Evolutionary conservation across 2,113 vertebrate species (phyloP), one percentile per base, ranked within the genome.

Genomic region (Melanerpes aurifrons): DNA sequence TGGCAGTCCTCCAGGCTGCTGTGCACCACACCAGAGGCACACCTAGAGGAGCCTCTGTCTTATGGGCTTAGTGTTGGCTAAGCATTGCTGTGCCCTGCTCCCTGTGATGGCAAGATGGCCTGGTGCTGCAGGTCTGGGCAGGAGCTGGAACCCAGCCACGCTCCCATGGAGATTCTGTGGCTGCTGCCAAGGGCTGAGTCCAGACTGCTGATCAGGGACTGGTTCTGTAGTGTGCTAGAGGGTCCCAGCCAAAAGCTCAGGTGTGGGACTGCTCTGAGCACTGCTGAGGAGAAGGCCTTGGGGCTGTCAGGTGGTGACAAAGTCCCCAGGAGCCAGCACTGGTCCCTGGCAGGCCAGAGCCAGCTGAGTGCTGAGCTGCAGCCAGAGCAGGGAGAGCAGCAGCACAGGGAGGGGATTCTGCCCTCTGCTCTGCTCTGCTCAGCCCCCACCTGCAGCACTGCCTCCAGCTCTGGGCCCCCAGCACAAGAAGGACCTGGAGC

Each of bases 161-260:
- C 40, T 54, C 17, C 66, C 21, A 0, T 2, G 35, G 50, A 37
- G 82, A 10, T 29, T 35, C 61, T 66, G 10, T 20, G 25, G 53
- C 74, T 4, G 67, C 29, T 29, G 43, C 8, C 6, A 54, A 48
- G 43, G 32, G 32, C 47, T 37, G 40, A 35, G 67, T 15, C 1
- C 1, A 7, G 8, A 0, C 26, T 6, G 9, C 58, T 15, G 25
- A 3, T 21, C 16, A 4, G 13, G 10, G 9, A 15, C 12, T 8
- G 40, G 10, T 56, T 26, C 63, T 48, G 54, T 15, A 21, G 70
- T 21, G 2, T 40, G 20, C 54, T 19, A 12, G 20, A 29, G 62
- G 31, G 66, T 43, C 43, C 47, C 48, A 58, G 67, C 66, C 25
- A 54, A 68, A 61, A 83, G n/a, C n/a, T 67, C 5, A 1, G 57